Evolutionary conservation across 2,888 invertebrate genomes (phyloP).

Genomic region (Chromoteleia sp.): DNA sequence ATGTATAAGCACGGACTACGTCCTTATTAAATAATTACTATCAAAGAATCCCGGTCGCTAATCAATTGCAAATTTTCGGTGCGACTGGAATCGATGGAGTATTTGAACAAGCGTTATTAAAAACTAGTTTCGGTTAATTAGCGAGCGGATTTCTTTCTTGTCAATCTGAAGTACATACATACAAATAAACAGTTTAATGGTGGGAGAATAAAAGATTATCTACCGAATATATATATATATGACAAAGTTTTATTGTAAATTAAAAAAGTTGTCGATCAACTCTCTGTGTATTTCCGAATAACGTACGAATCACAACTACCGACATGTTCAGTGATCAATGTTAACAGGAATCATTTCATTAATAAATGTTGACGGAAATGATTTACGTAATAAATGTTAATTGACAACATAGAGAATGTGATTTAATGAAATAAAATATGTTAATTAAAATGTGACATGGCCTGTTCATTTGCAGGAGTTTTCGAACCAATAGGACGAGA

Average conservation of each 20-base stretch:
- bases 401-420: conserved; percentile 58
- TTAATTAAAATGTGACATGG: conserved; percentile 39
- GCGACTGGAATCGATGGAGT: not conserved
- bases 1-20: conserved; percentile 37
- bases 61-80: not conserved
- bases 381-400: conserved; percentile 67
- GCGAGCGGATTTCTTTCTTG: conserved; percentile 12
- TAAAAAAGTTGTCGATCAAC: conserved; percentile 38
- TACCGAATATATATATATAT: conserved; percentile 54
- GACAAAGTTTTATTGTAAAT: conserved; percentile 61
- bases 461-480: conserved; percentile 16
- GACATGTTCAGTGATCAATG: conserved; percentile 60
- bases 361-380: conserved; percentile 64
- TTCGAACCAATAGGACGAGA: too few species aligned
- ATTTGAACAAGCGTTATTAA: too few species aligned
- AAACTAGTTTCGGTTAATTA: conserved; percentile 3
- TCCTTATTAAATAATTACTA: conserved; percentile 18
- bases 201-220: conserved; percentile 51
- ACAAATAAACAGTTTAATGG: conserved; percentile 38
- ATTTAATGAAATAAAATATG: conserved; percentile 63
- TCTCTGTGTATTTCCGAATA: conserved; percentile 61
- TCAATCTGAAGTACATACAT: conserved; percentile 29
- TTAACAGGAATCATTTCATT: conserved; percentile 63
- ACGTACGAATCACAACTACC: conserved; percentile 40
- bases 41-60: conserved; percentile 13